Evolutionary conservation across 2,797 vertebrate genomes (phyloP), one percentile per base, ranked within the genome.

Genomic region (Bradypodion pumilum): DNA sequence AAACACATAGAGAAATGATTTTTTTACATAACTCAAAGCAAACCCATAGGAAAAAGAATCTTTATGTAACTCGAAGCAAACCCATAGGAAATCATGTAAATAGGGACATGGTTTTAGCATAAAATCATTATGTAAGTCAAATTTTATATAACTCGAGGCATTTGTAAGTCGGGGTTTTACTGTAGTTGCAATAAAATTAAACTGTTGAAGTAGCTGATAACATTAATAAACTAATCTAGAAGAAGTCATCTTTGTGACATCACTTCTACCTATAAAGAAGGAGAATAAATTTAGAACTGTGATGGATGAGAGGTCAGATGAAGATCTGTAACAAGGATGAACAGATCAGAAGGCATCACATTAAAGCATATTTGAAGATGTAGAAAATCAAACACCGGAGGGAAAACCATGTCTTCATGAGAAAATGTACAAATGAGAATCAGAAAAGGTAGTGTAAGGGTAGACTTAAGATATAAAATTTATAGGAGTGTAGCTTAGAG

Each of bases 351-450:
- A 80, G 91, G 73, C 63, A 1, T 76, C 89, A 90, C 90, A 89
- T 89, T 80, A 86, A 91, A 89, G 86, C 77, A 37, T 85, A 90
- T 70, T 80, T 91, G 88, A 88, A 89, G 89, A 85, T 90, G 82
- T 85, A 83, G 82, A 88, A 92, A 89, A 92, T 92, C 89, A 92
- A 92, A 93, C 85, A 85, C 84, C 83, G 69, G 60, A 69, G 78
- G 49, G 73, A 74, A n/a, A 74, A 74, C n/a, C n/a, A 35, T 49
- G 35, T 74, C 52, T 49, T 74, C 73, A 56, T 35, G n/a, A 74
- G 49, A 74, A 19, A 68, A n/a, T 74, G 19, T 56, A 74, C 46
- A 74, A 35, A 74, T 32, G 73, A 74, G 73, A 76, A 56, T 76
- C 62, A 66, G 73, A 40, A 63, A 27, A 40, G 7, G 40, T 68